phyloP scores from a whole-genome alignment of 2,797 vertebrate genomes.

The Hypotaenidia philippensis region DNA sequence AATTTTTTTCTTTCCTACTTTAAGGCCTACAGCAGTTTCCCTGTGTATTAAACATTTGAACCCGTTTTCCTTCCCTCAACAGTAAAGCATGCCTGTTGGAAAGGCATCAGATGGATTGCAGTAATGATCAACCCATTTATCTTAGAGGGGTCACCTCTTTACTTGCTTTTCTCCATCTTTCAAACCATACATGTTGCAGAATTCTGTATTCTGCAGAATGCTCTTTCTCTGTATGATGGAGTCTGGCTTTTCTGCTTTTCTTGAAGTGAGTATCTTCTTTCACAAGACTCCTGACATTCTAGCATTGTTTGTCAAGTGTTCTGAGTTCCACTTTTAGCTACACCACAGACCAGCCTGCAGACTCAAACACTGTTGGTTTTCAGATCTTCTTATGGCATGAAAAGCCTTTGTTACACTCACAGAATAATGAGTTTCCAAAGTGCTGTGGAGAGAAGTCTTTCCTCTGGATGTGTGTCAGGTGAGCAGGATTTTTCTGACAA shows the following conservation, averaged over 20 bases:
- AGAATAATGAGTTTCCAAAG: slow-evolving; percentile 10
- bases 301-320: neutral
- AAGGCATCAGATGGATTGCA: neutral
- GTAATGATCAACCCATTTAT: neutral
- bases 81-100: neutral
- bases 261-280: neutral
- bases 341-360: neutral
- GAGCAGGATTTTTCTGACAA: slow-evolving; percentile 49
- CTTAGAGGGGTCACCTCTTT: neutral
- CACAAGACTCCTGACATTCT: neutral
- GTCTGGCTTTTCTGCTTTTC: neutral
- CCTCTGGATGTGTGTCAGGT: slow-evolving; percentile 24
- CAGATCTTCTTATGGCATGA: neutral
- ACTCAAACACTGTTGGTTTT: neutral
- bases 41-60: neutral
- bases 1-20: neutral
- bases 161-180: neutral
- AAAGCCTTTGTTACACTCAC: slow-evolving; percentile 3
- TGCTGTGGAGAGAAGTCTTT: neutral
- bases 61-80: neutral
- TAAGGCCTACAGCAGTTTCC: neutral
- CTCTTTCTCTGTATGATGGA: neutral
- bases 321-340: neutral
- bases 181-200: neutral
- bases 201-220: neutral